Evolutionary conservation across 2,113 vertebrate genomes (phyloP).

Genomic region (Leptodactylus fuscus): DNA sequence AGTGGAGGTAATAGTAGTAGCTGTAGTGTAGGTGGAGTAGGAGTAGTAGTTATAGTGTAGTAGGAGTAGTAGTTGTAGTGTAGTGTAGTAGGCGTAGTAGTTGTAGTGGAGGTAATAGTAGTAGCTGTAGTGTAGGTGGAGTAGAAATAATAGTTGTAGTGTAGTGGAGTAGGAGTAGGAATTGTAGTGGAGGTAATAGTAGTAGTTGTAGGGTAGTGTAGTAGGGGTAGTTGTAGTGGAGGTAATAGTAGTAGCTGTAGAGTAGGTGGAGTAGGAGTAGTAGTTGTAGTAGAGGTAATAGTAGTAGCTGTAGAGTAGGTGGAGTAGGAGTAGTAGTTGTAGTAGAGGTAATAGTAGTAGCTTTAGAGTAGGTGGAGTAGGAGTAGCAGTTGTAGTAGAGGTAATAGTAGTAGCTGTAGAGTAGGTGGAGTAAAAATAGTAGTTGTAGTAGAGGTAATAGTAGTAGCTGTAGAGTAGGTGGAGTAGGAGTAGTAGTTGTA

Average conservation of each 20-base stretch:
- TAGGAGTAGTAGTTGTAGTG: not conserved
- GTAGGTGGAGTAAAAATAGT: not conserved
- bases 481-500: not conserved
- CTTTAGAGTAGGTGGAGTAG: not conserved
- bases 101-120: not conserved
- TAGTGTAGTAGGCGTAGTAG: not conserved
- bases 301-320: too few species aligned
- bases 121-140: not conserved
- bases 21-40: too few species aligned
- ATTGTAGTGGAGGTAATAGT: not conserved
- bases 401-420: not conserved
- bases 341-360: too few species aligned
- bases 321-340: too few species aligned
- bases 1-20: not conserved
- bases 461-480: not conserved
- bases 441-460: not conserved
- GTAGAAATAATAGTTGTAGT: not conserved
- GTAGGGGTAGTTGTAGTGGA: not conserved
- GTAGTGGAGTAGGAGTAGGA: not conserved
- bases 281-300: too few species aligned
- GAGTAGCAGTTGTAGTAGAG: not conserved
- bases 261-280: too few species aligned
- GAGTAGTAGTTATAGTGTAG: not conserved
- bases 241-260: not conserved
- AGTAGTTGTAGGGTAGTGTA: not conserved